A percentile compares a stretch with the other conserved stretches of the same genome.
These are phyloP conservation scores for Thermophis baileyi DNA, from an alignment of 2,113 vertebrate genomes.

Conservation along the genomic window DNA sequence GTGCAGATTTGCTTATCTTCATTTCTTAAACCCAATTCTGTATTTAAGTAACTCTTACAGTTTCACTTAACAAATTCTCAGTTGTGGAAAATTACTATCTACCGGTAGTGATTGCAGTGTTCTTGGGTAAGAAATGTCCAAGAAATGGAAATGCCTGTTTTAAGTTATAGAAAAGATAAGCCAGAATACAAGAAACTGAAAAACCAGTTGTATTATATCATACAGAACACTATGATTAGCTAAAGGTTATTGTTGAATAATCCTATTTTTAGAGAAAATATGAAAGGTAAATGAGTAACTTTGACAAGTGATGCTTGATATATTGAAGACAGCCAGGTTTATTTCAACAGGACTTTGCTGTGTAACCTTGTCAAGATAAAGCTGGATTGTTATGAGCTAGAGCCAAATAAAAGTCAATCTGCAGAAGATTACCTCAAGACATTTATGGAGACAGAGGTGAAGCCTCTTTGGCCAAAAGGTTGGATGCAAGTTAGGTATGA, in stretches of 20 bases:
- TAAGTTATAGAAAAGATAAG: background rate
- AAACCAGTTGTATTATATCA: background rate
- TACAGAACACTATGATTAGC: background rate
- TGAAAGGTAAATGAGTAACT: background rate
- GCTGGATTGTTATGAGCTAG: conserved; percentile 93
- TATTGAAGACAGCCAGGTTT: background rate
- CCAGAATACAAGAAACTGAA: background rate
- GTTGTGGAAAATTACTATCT: background rate
- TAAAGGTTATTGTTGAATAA: background rate
- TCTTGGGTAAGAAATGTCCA: background rate
- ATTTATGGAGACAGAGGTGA: conserved; percentile 98
- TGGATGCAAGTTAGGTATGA: conserved; percentile 98
- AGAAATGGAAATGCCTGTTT: background rate
- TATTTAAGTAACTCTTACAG: background rate
- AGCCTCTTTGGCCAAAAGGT: conserved; percentile 97
- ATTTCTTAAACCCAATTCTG: background rate
- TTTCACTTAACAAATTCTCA: background rate
- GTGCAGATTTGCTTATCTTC: background rate
- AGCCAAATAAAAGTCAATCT: conserved; percentile 89
- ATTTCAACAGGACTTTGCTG: conserved; percentile 80
- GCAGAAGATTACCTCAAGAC: conserved; percentile 97
- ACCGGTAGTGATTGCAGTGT: background rate
- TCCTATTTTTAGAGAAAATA: background rate
- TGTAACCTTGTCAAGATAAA: conserved; percentile 96
- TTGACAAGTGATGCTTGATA: background rate